Evolutionary conservation across 2,888 invertebrate genomes (phyloP), one percentile per base, ranked within the genome.

Genomic region (Coelopa pilipes): DNA sequence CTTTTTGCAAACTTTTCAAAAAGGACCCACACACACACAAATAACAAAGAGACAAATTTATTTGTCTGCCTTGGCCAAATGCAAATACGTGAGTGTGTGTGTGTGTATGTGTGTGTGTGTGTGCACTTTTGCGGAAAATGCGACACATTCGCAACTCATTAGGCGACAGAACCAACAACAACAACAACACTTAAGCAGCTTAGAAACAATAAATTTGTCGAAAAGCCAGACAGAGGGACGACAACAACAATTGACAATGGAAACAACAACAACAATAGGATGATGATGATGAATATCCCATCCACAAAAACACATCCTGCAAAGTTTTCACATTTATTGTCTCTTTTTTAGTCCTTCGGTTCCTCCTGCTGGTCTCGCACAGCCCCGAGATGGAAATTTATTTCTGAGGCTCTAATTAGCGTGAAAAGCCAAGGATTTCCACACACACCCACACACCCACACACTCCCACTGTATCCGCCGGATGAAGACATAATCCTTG

Each of bases 191-290:
- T 4, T 71, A 63, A 71, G 65, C 71, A 47, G 71, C 71, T 65
- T 71, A 71, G 47, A 65, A 55, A 65, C 65, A 50, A 71, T 63
- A 71, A 71, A 71, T 71, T 71, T 71, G 71, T 65, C 55, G 55
- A 71, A 71, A 71, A 71, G 71, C 65, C 65, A 71, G 65, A 50
- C 62, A 46, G 19, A 45, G 62, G 62, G 62, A 70, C 67, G 34
- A 68, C 67, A 68, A 68, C 67, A 55, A 66, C 47, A 66, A 53
- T 19, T n/a, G 57, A 57, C 46, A 59, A 59, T 69, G 47, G 19
- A 70, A 57, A n/a, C n/a, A 21, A 46, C 49, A 70, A 63, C n/a
- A 45, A 70, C 15, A 19, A 34, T 19, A 70, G 62, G 21, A 66
- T 49, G 19, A 53, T 66, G 62, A 34, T 34, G 34, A 34, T 34